These are phyloP conservation scores for Xiphophorus maculatus DNA, from an alignment of 2,113 vertebrate genomes.

Conservation along the genomic window DNA sequence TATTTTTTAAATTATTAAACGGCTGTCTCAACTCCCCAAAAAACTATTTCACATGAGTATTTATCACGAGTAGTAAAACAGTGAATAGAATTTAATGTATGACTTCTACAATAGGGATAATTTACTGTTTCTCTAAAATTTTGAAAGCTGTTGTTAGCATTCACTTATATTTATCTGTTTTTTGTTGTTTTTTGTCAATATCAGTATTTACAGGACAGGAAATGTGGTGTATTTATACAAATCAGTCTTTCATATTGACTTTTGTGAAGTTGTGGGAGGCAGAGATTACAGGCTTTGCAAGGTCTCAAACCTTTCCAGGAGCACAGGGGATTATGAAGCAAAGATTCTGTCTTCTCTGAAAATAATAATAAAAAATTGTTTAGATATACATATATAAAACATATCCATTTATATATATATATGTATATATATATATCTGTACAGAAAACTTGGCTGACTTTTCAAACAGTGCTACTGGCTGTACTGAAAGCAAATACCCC, in stretches of 20 bases:
- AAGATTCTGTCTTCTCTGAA: slow-evolving; percentile 52
- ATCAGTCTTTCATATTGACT: slow-evolving; percentile 69
- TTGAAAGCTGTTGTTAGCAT: not conserved
- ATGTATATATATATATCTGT: slow-evolving; percentile 27
- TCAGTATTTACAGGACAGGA: slow-evolving; percentile 34
- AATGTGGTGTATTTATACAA: slow-evolving; percentile 62
- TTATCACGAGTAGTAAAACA: not conserved
- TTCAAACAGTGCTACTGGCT: slow-evolving; percentile 45
- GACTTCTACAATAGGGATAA: no score
- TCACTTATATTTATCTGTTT: not conserved
- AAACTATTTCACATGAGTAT: not conserved
- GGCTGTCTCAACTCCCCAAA: not conserved
- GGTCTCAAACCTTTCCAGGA: slow-evolving; percentile 69
- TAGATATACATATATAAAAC: not conserved
- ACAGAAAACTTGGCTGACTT: slow-evolving; percentile 52
- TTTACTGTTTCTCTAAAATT: not conserved
- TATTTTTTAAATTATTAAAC: not conserved
- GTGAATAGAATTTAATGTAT: not conserved
- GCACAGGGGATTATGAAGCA: slow-evolving; percentile 62
- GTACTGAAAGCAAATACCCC: slow-evolving; percentile 46
- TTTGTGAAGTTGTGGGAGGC: slow-evolving; percentile 69
- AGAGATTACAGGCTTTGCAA: slow-evolving; percentile 73
- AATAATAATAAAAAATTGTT: slow-evolving; percentile 27
- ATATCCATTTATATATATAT: not conserved
- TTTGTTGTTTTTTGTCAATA: not conserved